These are phyloP conservation scores for Rhinolophus sinicus DNA, from an alignment of 2,113 vertebrate species.

Conservation along the genomic window DNA sequence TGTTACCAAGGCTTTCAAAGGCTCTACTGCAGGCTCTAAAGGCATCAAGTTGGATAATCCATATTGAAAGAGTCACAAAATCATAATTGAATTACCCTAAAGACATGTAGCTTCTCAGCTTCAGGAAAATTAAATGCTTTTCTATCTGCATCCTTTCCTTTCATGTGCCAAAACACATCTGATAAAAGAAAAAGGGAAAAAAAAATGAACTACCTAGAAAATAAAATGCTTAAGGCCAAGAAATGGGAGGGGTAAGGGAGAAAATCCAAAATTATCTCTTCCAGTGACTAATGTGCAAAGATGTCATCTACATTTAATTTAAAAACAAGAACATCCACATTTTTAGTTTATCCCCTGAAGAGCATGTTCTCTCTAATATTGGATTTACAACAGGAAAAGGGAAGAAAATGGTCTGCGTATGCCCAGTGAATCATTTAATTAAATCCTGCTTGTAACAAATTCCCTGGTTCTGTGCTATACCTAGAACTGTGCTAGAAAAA, in stretches of 20 bases:
- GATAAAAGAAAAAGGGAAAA: background rate
- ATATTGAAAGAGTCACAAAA: background rate
- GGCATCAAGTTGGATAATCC: background rate
- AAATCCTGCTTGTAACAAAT: constrained; percentile 19
- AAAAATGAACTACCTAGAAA: constrained; percentile 11
- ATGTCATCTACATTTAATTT: background rate
- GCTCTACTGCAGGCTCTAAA: constrained; percentile 4
- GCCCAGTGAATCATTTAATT: constrained; percentile 17
- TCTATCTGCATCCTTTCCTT: constrained; percentile 25
- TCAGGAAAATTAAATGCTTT: constrained; percentile 16
- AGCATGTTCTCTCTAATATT: background rate
- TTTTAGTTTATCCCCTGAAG: background rate
- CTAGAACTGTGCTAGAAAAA: background rate
- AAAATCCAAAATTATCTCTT: background rate
- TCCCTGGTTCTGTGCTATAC: constrained; percentile 21
- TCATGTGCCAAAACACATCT: background rate
- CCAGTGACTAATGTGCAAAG: background rate
- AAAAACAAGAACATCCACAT: constrained; percentile 15
- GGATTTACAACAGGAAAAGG: constrained; percentile 22
- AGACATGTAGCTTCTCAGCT: background rate
- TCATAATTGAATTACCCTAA: background rate
- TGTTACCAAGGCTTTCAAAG: background rate
- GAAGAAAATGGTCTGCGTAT: background rate
- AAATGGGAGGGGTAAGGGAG: background rate
- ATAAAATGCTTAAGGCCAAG: background rate